phyloP scores from a whole-genome alignment of 2,888 invertebrate genomes.

The Agrotis exclamationis region DNA sequence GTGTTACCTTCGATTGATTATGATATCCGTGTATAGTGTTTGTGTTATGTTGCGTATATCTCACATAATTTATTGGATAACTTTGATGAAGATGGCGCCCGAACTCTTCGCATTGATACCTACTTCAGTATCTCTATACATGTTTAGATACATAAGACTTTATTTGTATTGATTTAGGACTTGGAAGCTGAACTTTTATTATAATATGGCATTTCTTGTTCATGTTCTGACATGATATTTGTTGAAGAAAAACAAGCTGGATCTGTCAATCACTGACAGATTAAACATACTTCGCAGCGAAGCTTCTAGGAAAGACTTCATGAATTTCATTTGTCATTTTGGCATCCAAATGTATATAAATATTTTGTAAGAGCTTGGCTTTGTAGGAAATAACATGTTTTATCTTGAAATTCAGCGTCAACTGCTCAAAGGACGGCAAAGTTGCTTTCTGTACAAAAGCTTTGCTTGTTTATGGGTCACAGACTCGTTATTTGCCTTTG shows the following conservation, averaged over 20 bases:
- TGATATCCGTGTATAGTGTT: slow-evolving; percentile 68
- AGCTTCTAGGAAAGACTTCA: slow-evolving; percentile 59
- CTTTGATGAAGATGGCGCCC: slow-evolving; percentile 52
- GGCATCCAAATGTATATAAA: slow-evolving; percentile 57
- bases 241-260: slow-evolving; percentile 41
- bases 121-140: slow-evolving; percentile 34
- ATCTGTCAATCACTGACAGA: slow-evolving; percentile 60
- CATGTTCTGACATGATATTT: slow-evolving; percentile 40
- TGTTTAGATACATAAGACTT: slow-evolving; percentile 20
- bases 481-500: slow-evolving; percentile 9
- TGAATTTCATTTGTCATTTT: slow-evolving; percentile 74
- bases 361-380: slow-evolving; percentile 37
- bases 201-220: slow-evolving; percentile 20
- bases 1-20: slow-evolving; percentile 68
- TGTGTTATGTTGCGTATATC: slow-evolving; percentile 60
- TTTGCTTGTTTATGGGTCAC: background rate
- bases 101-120: slow-evolving; percentile 39
- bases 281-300: slow-evolving; percentile 65
- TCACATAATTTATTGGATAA: slow-evolving; percentile 57
- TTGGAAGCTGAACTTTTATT: slow-evolving; percentile 17
- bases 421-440: slow-evolving; percentile 1
- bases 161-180: slow-evolving; percentile 48
- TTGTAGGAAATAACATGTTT: slow-evolving; percentile 14
- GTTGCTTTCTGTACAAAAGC: slow-evolving; percentile 3
- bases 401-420: slow-evolving; percentile 9